Percentiles rank a stretch among this genome's conserved stretches.
Evolutionary conservation across 2,888 invertebrate species (phyloP).

Genomic region (Hirtodrosophila histrioides): DNA sequence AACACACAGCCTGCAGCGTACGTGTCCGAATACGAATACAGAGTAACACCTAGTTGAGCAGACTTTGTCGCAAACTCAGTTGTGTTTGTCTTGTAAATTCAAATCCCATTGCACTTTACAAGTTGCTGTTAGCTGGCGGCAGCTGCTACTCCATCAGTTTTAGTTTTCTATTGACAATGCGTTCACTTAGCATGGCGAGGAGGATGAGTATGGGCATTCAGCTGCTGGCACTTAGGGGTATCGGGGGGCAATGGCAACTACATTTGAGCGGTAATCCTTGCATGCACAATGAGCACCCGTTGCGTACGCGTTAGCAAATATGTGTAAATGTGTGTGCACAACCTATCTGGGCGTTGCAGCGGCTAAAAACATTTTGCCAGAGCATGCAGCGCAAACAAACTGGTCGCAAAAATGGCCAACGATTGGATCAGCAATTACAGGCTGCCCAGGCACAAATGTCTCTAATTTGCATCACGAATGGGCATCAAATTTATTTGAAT

Average conservation of each 20-base stretch:
- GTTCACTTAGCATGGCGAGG: conserved; percentile 33
- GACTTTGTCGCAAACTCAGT: not conserved
- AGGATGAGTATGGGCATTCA: not conserved
- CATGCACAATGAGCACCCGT: conserved; percentile 59
- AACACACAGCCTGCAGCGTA: no score
- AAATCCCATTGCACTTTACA: conserved; percentile 50
- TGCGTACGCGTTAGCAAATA: conserved; percentile 27
- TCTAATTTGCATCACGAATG: conserved; percentile 29
- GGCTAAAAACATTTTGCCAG: conserved; percentile 27
- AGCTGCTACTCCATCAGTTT: conserved; percentile 45
- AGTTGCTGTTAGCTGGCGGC: conserved; percentile 36
- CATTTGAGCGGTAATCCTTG: conserved; percentile 69
- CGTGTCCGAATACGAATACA: not conserved
- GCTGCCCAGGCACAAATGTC: conserved; percentile 25
- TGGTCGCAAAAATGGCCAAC: conserved; percentile 46
- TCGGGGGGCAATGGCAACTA: conserved; percentile 10
- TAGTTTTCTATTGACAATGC: conserved; percentile 39
- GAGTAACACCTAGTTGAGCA: not conserved
- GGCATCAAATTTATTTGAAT: conserved; percentile 24
- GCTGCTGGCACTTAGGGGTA: not conserved
- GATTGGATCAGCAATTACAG: conserved; percentile 64
- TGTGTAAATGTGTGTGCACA: conserved; percentile 25
- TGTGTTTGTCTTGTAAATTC: conserved; percentile 22
- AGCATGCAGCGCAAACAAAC: conserved; percentile 54
- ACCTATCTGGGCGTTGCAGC: conserved; percentile 33